phyloP scores from a whole-genome alignment of 2,888 invertebrate species.

The Aphodius granarius region DNA sequence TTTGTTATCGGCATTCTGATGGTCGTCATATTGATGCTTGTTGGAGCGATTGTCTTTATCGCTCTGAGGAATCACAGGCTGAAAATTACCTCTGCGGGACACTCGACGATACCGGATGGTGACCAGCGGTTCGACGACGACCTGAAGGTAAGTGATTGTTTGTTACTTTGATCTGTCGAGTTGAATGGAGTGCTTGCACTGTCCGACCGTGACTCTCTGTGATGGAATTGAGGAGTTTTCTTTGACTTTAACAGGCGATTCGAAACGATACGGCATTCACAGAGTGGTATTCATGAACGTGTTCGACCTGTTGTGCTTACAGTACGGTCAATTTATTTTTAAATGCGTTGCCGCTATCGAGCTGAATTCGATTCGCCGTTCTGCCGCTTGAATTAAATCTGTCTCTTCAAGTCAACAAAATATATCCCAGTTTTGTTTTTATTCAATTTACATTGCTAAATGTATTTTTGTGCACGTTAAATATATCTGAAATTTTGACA shows the following conservation, averaged over 20 bases:
- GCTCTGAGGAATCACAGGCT: conserved; percentile 65
- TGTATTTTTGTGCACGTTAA: too few species aligned
- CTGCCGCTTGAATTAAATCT: background rate
- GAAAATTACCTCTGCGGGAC: conserved; percentile 49
- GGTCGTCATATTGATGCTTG: conserved; percentile 70
- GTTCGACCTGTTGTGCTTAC: background rate
- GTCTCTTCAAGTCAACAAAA: too few species aligned
- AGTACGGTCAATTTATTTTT: background rate
- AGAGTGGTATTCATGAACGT: background rate
- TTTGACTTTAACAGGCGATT: background rate
- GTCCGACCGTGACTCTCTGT: background rate
- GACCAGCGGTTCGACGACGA: conserved; percentile 55
- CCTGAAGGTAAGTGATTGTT: conserved; percentile 39
- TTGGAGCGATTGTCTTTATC: conserved; percentile 71
- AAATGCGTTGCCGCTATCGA: background rate
- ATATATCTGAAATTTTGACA: too few species aligned
- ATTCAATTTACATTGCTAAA: too few species aligned
- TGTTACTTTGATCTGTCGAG: background rate
- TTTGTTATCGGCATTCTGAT: conserved; percentile 71
- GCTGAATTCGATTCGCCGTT: background rate
- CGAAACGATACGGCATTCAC: background rate
- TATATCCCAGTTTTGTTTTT: too few species aligned
- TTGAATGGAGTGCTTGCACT: conserved; percentile 4
- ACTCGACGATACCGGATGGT: conserved; percentile 35
- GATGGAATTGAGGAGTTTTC: conserved; percentile 1